These are phyloP conservation scores for Nyctereutes procyonoides DNA, from an alignment of 2,113 vertebrate species.

Conservation along the genomic window DNA sequence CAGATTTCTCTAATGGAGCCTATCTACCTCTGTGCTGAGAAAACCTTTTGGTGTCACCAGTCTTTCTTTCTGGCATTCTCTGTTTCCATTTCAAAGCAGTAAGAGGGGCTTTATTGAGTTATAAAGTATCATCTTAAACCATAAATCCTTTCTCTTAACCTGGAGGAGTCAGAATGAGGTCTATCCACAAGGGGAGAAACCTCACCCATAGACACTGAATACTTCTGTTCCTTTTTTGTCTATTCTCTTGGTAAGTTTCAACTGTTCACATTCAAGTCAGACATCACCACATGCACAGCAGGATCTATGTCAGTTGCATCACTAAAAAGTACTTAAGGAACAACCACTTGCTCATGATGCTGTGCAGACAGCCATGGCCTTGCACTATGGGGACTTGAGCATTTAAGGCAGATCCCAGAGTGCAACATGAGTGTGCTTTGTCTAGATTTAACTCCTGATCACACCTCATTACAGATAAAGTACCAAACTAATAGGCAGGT, in stretches of 20 bases:
- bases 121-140: background rate
- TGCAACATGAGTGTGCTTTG: no score
- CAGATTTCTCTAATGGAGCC: background rate
- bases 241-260: background rate
- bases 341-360: background rate
- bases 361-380: background rate
- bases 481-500: background rate
- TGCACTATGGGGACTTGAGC: background rate
- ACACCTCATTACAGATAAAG: background rate
- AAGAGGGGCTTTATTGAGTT: background rate
- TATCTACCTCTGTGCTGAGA: background rate
- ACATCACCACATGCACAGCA: background rate
- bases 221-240: background rate
- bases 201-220: background rate
- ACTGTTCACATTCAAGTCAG: background rate
- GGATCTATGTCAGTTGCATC: background rate
- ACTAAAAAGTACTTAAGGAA: background rate
- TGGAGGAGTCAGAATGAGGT: background rate
- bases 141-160: background rate
- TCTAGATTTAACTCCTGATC: background rate
- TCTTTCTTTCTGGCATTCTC: background rate
- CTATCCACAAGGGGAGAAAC: background rate
- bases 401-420: background rate
- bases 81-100: conserved; percentile 5
- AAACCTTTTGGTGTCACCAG: background rate